Conservation (phyloP, 2,797 vertebrate species). For the Florisuga fusca region DNA sequence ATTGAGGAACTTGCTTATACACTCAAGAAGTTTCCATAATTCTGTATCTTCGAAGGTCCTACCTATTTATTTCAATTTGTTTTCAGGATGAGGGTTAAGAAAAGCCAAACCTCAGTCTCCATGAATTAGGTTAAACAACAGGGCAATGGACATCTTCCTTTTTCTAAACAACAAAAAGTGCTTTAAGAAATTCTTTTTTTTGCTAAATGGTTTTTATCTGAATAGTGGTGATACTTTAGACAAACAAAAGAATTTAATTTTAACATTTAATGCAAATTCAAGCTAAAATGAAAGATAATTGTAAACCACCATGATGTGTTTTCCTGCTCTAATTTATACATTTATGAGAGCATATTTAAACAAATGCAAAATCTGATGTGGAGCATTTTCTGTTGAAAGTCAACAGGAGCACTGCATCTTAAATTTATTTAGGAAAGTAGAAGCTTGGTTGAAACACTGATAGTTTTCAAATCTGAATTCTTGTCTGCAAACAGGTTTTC, state of each 20-base stretch:
- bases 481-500: not conserved
- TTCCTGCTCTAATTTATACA: not conserved
- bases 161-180: not conserved
- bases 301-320: not conserved
- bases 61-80: not conserved
- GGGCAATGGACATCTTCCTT: not conserved
- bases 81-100: not conserved
- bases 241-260: not conserved
- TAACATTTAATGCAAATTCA: not conserved
- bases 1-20: not conserved
- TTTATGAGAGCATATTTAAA: not conserved
- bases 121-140: not conserved
- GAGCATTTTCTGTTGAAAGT: not conserved
- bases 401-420: not conserved
- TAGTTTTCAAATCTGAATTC: not conserved
- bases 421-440: not conserved
- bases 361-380: not conserved
- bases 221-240: not conserved
- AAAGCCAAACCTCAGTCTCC: not conserved
- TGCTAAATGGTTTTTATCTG: not conserved
- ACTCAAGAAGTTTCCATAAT: not conserved
- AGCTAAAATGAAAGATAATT: not conserved
- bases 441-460: not conserved
- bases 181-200: not conserved
- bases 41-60: not conserved